Evolutionary conservation across 2,113 vertebrate genomes (phyloP).

Genomic region (Rhineura floridana): DNA sequence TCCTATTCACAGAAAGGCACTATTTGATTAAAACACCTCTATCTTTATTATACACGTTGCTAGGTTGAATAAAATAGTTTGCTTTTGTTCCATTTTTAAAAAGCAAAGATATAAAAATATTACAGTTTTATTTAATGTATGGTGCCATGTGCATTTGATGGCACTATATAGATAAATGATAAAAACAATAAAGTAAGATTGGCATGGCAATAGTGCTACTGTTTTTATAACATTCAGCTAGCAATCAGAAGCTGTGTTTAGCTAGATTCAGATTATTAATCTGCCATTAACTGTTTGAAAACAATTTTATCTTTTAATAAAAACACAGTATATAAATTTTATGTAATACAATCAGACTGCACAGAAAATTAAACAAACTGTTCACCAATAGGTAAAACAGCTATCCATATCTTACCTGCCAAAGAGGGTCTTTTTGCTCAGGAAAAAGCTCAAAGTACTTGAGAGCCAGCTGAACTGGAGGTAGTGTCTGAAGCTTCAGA

Average conservation of each 20-base stretch:
- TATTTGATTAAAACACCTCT: not conserved
- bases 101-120: not conserved
- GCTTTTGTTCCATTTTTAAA: not conserved
- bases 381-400: not conserved
- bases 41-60: not conserved
- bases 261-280: not conserved
- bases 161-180: no score
- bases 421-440: conserved; percentile 92
- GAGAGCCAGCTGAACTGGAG: conserved; percentile 87
- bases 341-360: not conserved
- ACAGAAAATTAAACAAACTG: not conserved
- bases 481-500: conserved; percentile 90
- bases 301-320: not conserved
- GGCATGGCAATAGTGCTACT: not conserved
- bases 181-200: no score
- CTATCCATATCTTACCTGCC: conserved; percentile 89
- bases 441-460: conserved; percentile 96
- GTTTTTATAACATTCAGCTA: not conserved
- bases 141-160: no score
- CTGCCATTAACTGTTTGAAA: rapidly evolving
- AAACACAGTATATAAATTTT: not conserved
- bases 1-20: not conserved
- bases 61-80: conserved; percentile 8
- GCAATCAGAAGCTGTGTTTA: conserved; percentile 7
- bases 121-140: no score